Conservation (phyloP, 1,140 invertebrate species). For the Anastrepha ludens region DNA sequence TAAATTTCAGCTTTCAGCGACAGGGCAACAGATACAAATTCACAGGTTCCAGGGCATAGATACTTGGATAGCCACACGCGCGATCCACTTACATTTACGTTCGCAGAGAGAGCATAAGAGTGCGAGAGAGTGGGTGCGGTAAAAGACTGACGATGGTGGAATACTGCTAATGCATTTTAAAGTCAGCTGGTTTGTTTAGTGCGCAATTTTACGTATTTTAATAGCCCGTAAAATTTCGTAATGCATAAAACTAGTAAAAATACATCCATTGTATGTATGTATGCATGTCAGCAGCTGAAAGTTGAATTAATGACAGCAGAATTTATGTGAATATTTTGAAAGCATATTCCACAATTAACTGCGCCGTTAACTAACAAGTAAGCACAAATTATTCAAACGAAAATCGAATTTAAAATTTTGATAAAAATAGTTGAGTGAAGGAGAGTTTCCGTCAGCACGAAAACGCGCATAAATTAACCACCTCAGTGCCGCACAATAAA, state of each 20-base stretch:
- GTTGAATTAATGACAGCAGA: neutral
- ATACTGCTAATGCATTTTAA: no score
- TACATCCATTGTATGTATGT: no score
- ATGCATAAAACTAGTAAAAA: no score
- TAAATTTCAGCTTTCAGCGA: conserved; percentile 18
- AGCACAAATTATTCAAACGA: conserved; percentile 3
- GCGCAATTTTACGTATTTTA: no score
- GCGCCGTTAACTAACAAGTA: neutral
- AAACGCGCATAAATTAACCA: conserved; percentile 4
- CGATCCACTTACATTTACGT: neutral
- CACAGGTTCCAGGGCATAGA: neutral
- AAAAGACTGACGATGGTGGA: no score
- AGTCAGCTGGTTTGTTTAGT: no score
- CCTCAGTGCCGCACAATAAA: neutral
- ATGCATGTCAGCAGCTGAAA: neutral
- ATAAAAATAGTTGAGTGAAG: neutral
- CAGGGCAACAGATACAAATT: neutral
- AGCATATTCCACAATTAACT: neutral
- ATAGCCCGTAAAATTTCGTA: no score
- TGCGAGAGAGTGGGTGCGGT: no score
- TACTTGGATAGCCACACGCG: neutral
- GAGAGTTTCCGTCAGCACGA: conserved; percentile 6
- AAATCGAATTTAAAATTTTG: conserved; percentile 33
- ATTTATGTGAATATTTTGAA: neutral
- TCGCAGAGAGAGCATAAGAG: no score